These are phyloP conservation scores for Cantharis rustica DNA, from an alignment of 2,888 invertebrate species.

Conservation along the genomic window DNA sequence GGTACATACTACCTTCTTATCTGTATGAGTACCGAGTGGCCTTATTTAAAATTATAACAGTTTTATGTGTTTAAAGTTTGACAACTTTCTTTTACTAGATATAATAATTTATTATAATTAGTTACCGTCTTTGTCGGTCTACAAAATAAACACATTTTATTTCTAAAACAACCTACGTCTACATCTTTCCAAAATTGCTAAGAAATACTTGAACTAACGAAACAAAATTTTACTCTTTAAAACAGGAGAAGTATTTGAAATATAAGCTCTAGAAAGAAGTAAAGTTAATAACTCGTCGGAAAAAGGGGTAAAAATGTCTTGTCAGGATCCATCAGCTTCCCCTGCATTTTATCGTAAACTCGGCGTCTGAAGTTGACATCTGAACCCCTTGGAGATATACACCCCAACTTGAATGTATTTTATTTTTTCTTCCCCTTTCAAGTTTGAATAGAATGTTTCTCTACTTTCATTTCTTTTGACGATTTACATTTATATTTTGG, in stretches of 20 bases:
- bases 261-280: constrained; percentile 11
- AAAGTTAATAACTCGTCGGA: constrained; percentile 25
- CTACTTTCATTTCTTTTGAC: constrained; percentile 25
- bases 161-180: not conserved
- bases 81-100: not conserved
- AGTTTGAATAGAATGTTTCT: constrained; percentile 22
- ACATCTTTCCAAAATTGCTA: not conserved
- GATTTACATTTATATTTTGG: constrained; percentile 7
- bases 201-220: not conserved
- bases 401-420: constrained; percentile 36
- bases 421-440: constrained; percentile 26
- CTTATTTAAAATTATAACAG: not conserved
- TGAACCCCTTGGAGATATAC: constrained; percentile 36
- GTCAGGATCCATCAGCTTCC: constrained; percentile 40
- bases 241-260: constrained; percentile 1
- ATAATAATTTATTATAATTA: not conserved
- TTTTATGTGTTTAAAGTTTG: not conserved
- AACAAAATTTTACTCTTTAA: not conserved
- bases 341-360: constrained; percentile 33
- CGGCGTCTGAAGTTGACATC: constrained; percentile 36
- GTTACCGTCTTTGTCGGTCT: not conserved
- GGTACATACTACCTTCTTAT: not conserved
- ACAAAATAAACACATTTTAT: not conserved
- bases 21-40: not conserved
- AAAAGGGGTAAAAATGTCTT: constrained; percentile 45